Evolutionary conservation across 1,140 invertebrate genomes (phyloP).

Genomic region (Aphelinus certus): DNA sequence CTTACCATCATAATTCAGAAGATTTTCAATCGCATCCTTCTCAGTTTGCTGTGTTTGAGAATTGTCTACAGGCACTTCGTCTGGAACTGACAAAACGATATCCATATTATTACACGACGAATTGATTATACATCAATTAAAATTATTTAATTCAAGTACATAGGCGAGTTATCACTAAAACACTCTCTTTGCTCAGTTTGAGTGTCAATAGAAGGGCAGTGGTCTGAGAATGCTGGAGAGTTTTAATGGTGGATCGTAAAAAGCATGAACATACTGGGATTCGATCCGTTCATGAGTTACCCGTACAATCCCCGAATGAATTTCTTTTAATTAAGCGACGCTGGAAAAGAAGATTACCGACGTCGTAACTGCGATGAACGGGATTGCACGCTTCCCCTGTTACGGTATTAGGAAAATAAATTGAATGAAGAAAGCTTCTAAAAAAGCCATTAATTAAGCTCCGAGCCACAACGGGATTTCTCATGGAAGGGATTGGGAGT

Average conservation of each 20-base stretch:
- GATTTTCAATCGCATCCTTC: slow-evolving; percentile 41
- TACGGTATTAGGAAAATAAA: slow-evolving; percentile 41
- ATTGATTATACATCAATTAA: too few species aligned
- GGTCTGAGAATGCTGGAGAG: slow-evolving; percentile 4
- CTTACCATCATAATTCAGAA: slow-evolving; percentile 48
- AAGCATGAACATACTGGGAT: slow-evolving; percentile 38
- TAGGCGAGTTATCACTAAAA: too few species aligned
- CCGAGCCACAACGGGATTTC: slow-evolving; percentile 32
- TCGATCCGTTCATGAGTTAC: slow-evolving; percentile 46
- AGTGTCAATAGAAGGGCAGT: not conserved
- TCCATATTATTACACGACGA: not conserved
- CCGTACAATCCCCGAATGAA: slow-evolving; percentile 51
- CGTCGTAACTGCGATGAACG: slow-evolving; percentile 46
- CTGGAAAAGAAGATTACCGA: slow-evolving; percentile 53
- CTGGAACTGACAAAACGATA: slow-evolving; percentile 29
- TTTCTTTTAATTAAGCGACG: slow-evolving; percentile 57
- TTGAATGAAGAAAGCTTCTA: slow-evolving; percentile 36
- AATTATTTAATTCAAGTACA: too few species aligned
- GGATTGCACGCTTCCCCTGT: slow-evolving; percentile 44
- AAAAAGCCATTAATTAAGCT: slow-evolving; percentile 41
- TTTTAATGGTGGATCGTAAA: slow-evolving; percentile 23
- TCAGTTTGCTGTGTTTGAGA: not conserved
- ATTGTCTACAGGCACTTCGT: slow-evolving; percentile 3
- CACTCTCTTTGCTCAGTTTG: not conserved
- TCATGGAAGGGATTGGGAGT: slow-evolving; percentile 13